These are phyloP conservation scores for Frankliniella fusca DNA, from an alignment of 2,888 invertebrate genomes.

Conservation along the genomic window DNA sequence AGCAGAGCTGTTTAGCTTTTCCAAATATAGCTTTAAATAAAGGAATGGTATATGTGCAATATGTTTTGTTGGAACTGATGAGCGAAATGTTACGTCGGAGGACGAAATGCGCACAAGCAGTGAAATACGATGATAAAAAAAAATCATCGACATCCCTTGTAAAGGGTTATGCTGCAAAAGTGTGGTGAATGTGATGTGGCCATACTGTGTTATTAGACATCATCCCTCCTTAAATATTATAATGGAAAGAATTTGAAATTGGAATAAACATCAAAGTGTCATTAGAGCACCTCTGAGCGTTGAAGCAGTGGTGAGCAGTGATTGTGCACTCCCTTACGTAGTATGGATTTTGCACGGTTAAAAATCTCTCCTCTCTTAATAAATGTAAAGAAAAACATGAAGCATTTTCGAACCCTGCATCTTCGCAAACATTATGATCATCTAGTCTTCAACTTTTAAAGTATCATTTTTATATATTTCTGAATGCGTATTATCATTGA, in stretches of 20 bases:
- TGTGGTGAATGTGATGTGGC: constrained; percentile 13
- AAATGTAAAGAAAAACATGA: too few relatives aligned
- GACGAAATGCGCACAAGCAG: constrained; percentile 10
- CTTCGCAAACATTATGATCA: constrained; percentile 24
- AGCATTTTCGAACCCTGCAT: background rate
- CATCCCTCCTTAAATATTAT: background rate
- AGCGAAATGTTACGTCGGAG: constrained; percentile 22
- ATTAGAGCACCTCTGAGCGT: constrained; percentile 22
- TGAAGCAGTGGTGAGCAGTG: background rate
- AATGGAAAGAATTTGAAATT: background rate
- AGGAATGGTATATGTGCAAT: background rate
- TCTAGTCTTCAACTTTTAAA: constrained; percentile 26
- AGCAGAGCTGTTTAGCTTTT: constrained; percentile 16
- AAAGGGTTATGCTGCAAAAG: background rate
- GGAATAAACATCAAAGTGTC: constrained; percentile 13
- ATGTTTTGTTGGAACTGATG: constrained; percentile 22
- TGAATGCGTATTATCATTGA: constrained; percentile 8
- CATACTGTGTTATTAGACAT: constrained; percentile 20
- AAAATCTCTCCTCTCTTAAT: too few relatives aligned
- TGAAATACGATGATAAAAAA: background rate
- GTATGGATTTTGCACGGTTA: too few relatives aligned
- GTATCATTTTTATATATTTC: constrained; percentile 20
- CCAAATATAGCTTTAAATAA: constrained; percentile 27
- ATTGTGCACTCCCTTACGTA: too few relatives aligned
- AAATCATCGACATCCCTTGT: background rate